Percentiles rank a stretch among this genome's conserved stretches.
Evolutionary conservation across 2,797 vertebrate genomes (phyloP).

Genomic region (Rousettus madagascariensis): DNA sequence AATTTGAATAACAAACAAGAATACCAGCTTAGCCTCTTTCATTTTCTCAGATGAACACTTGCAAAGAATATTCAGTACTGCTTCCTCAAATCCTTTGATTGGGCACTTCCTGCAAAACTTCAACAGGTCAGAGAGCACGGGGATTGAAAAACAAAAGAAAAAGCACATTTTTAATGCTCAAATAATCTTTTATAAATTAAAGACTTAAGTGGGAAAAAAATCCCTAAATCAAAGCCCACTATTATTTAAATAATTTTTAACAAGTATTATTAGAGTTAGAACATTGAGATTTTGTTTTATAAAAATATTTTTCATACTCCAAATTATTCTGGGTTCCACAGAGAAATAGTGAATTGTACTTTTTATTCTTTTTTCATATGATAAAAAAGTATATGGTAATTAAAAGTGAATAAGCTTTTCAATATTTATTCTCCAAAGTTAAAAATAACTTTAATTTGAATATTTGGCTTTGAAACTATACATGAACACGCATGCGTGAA

Average conservation of each 20-base stretch:
- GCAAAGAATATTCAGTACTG: constrained; percentile 28
- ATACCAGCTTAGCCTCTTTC: neutral
- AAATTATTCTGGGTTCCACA: neutral
- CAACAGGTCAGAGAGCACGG: constrained; percentile 67
- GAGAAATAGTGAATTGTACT: neutral
- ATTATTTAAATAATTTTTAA: constrained; percentile 45
- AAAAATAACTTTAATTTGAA: constrained; percentile 49
- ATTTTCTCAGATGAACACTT: constrained; percentile 60
- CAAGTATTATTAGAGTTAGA: neutral
- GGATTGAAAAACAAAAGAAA: constrained; percentile 50
- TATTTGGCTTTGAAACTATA: constrained; percentile 50
- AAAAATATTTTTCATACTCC: constrained; percentile 31
- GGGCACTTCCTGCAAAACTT: constrained; percentile 67
- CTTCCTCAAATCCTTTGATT: constrained; percentile 48
- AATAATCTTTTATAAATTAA: constrained; percentile 63
- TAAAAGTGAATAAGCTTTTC: constrained; percentile 43
- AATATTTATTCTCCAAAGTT: constrained; percentile 34
- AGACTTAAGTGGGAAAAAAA: constrained; percentile 40
- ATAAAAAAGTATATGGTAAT: constrained; percentile 50
- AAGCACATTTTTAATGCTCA: constrained; percentile 70
- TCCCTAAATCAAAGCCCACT: constrained; percentile 37
- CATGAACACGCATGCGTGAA: constrained; percentile 49
- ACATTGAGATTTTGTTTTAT: constrained; percentile 15
- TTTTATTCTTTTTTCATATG: constrained; percentile 50
- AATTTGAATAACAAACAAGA: constrained; percentile 49